Base-by-base conservation (phyloP, 2,888 invertebrate species). In the Macaria notata region DNA sequence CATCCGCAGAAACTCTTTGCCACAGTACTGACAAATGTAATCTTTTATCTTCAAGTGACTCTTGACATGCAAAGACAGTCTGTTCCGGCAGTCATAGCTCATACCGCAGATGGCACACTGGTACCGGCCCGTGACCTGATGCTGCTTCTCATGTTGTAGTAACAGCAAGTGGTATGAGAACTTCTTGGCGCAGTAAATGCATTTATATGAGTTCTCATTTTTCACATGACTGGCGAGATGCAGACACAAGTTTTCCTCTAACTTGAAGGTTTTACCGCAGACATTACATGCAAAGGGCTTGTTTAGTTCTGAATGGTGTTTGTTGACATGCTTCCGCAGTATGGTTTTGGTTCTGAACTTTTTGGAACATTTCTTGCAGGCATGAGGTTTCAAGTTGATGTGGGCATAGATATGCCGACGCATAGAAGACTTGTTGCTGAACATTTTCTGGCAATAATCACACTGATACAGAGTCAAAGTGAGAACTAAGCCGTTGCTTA, bases 1-100 rank as follows among this genome's bases (percentile, higher is more conserved):
- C 5, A 95, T 92, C 3, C 96, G 92, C 44, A 95, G 92, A 78
- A 97, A 97, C 33, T 94, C 93, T 70, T 95, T 95, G 0, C 96
- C 95, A 74, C 97, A 97, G 51, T 95, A 93, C 64, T 95, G 94
- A 75, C 97, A 97, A 39, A 94, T 93, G 81, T 94, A 95, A 75
- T 96, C 96, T 64, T 95, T 93, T 9, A 95, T 94, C 67, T 95
- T 94, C 36, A 94, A 91, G 84, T 97, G 97, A 0, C 94, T 92
- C 76, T 94, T 94, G 63, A 94, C 88, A 77, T 95, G 95, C 30
- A 92, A 74, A 56, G 93, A 92, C 31, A 95, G 76, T 73, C 94
- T 94, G 46, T 93, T 93, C 36, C 93, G 92, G 66, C 93, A 94
- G 3, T 95, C 94, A 80, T 96, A 97, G 47, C 93, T 93, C 49